Evolutionary conservation across 2,888 invertebrate species (phyloP).

Genomic region (Drosophila robusta): DNA sequence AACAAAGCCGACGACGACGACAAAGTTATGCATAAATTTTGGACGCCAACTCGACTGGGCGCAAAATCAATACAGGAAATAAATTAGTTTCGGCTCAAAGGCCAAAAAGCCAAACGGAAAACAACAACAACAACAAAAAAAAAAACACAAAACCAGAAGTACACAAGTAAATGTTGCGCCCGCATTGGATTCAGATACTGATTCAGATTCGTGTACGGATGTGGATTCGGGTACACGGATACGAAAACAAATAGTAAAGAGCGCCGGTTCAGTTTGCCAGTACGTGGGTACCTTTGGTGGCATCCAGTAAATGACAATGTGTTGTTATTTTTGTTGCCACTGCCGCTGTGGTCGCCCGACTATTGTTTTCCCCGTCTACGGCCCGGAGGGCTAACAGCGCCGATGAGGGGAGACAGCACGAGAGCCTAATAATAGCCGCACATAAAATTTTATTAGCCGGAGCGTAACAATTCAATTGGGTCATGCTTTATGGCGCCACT

Average conservation of each 20-base stretch:
- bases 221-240: constrained; percentile 20
- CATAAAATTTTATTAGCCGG: constrained; percentile 75
- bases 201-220: constrained; percentile 11
- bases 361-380: constrained; percentile 27
- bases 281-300: constrained; percentile 13
- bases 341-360: constrained; percentile 11
- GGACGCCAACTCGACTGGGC: constrained; percentile 62
- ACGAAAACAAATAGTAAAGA: constrained; percentile 28
- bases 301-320: constrained; percentile 50
- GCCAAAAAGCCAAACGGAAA: constrained; percentile 25
- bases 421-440: constrained; percentile 76
- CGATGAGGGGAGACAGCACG: constrained; percentile 17
- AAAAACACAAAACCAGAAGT: constrained; percentile 13
- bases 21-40: constrained; percentile 75
- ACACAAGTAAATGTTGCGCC: constrained; percentile 13
- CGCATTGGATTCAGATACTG: constrained; percentile 25
- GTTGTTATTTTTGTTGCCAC: constrained; percentile 12
- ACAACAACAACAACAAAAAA: too few species aligned
- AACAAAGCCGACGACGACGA: constrained; percentile 35
- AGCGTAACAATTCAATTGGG: constrained; percentile 77
- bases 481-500: constrained; percentile 71
- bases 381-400: constrained; percentile 4
- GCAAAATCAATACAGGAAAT: constrained; percentile 75
- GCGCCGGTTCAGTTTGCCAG: neutral
- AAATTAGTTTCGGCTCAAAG: constrained; percentile 73